phyloP scores from a whole-genome alignment of 2,113 vertebrate genomes.

The Ancistrus triradiatus region DNA sequence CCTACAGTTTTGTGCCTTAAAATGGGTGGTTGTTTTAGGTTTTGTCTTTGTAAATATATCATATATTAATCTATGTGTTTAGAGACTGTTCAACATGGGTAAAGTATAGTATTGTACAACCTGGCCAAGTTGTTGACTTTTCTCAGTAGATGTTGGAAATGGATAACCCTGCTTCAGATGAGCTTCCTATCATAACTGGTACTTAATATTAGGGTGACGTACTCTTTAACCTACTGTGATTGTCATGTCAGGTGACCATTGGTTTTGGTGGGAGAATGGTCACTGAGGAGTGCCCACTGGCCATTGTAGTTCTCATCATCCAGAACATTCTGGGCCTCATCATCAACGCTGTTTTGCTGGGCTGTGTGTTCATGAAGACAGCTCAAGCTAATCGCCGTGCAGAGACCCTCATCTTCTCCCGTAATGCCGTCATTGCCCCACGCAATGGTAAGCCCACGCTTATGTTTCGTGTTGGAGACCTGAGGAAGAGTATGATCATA shows the following conservation, averaged over 20 bases:
- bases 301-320: constrained; percentile 74
- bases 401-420: constrained; percentile 79
- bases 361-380: constrained; percentile 83
- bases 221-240: background rate
- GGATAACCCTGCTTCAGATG: no score
- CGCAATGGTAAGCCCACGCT: constrained; percentile 71
- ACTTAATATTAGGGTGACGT: background rate
- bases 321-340: constrained; percentile 79
- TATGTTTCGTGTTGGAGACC: constrained; percentile 77
- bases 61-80: no score
- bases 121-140: no score
- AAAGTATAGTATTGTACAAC: no score
- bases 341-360: constrained; percentile 79
- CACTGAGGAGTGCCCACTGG: constrained; percentile 77
- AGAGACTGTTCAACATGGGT: background rate
- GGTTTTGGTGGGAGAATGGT: constrained; percentile 79
- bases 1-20: no score
- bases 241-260: constrained; percentile 71
- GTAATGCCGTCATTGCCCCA: constrained; percentile 70
- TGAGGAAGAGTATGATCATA: constrained; percentile 82
- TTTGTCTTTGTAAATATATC: no score
- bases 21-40: no score
- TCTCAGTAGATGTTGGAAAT: background rate
- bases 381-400: constrained; percentile 79
- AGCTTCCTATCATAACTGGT: background rate